Evolutionary conservation across 1,140 invertebrate species (phyloP).

Genomic region (Uloborus diversus): DNA sequence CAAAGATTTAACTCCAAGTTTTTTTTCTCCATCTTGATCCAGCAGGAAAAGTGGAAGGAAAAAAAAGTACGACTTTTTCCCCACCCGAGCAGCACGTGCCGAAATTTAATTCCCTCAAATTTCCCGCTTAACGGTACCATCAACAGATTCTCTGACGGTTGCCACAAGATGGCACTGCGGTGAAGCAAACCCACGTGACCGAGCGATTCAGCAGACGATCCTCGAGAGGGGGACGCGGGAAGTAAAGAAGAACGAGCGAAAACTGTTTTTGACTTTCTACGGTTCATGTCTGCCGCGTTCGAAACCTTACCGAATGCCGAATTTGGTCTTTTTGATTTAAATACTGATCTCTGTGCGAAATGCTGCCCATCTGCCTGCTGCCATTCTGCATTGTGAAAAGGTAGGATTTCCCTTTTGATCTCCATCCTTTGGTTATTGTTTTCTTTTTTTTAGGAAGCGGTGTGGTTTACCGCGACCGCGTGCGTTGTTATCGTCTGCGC

Average conservation of each 20-base stretch:
- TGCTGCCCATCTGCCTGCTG: constrained; percentile 23
- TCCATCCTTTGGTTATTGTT: background rate
- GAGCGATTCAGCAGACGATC: constrained; percentile 45
- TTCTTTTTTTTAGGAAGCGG: background rate
- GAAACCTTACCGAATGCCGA: constrained; percentile 2
- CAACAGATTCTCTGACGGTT: background rate
- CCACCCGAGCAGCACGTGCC: constrained; percentile 26
- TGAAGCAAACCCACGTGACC: constrained; percentile 10
- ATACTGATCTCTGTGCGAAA: constrained; percentile 29
- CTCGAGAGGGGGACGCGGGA: constrained; percentile 25
- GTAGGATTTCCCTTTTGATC: background rate
- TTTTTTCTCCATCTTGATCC: no score
- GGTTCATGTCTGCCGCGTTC: constrained; percentile 36
- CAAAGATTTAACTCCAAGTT: no score
- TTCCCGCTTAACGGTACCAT: constrained; percentile 14
- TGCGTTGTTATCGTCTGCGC: constrained; percentile 41
- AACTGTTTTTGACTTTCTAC: constrained; percentile 54
- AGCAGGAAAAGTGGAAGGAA: background rate
- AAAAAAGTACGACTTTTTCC: background rate
- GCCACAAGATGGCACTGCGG: constrained; percentile 44
- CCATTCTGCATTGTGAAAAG: background rate
- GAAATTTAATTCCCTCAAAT: constrained; percentile 42
- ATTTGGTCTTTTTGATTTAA: constrained; percentile 7
- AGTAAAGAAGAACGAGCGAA: constrained; percentile 49
- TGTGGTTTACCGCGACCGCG: constrained; percentile 28